phyloP scores from a whole-genome alignment of 2,888 invertebrate species.

The Magallana nippona region DNA sequence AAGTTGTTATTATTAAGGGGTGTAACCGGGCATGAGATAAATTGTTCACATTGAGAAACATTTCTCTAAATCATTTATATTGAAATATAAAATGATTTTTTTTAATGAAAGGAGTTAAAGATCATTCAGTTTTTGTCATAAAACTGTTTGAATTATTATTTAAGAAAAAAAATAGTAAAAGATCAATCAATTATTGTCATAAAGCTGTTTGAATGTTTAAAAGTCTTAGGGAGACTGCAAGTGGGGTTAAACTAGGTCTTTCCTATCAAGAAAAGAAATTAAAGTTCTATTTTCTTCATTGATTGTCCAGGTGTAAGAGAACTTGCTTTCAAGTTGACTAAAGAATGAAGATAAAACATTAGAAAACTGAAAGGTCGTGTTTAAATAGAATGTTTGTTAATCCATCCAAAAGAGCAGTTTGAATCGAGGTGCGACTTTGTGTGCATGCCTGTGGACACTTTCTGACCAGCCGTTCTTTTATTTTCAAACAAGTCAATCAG shows the following conservation, averaged over 20 bases:
- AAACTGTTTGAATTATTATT: neutral
- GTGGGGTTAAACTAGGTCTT: neutral
- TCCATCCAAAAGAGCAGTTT: neutral
- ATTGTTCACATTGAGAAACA: neutral
- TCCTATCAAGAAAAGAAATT: neutral
- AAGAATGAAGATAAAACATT: neutral
- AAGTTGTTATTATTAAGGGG: neutral
- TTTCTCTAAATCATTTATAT: neutral
- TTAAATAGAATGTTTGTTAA: slow-evolving; percentile 11
- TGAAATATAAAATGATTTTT: slow-evolving; percentile 3
- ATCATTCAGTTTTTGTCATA: slow-evolving; percentile 1
- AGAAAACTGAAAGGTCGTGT: neutral
- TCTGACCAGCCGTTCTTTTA: slow-evolving; percentile 4
- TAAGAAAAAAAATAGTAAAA: neutral
- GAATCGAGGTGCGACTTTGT: neutral
- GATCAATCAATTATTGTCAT: slow-evolving; percentile 18
- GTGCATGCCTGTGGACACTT: slow-evolving; percentile 29
- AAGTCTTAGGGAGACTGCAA: neutral
- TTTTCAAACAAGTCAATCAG: slow-evolving; percentile 26
- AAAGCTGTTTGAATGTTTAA: neutral
- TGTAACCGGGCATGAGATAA: neutral
- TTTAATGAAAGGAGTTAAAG: neutral
- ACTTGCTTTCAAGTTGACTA: slow-evolving; percentile 2
- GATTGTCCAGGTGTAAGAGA: slow-evolving; percentile 11
- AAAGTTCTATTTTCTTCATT: neutral